Percentiles rank a stretch among this genome's conserved stretches.
phyloP scores from a whole-genome alignment of 1,140 invertebrate genomes.

The Caenorhabditis latens region DNA sequence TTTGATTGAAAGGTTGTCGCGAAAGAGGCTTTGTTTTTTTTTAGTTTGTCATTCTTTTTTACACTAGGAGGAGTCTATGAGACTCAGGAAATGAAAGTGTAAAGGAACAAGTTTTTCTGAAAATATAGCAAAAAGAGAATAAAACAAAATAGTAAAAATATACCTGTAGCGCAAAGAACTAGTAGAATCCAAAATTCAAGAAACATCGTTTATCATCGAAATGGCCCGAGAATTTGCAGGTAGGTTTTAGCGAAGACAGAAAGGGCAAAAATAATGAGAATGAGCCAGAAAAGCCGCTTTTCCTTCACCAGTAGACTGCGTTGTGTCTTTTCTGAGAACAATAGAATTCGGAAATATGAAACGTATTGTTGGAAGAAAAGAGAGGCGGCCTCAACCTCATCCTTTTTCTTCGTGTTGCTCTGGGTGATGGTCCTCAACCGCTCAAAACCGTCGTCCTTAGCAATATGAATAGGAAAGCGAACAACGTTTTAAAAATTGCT shows the following conservation, averaged over 20 bases:
- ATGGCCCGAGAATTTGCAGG: not conserved
- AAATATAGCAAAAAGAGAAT: not conserved
- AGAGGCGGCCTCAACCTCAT: not conserved
- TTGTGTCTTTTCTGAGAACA: not conserved
- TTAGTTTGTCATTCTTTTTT: too few relatives aligned
- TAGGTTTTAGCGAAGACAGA: not conserved
- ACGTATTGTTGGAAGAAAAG: slow-evolving; percentile 21
- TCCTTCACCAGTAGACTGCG: not conserved
- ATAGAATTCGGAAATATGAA: slow-evolving; percentile 53
- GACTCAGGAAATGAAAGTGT: not conserved
- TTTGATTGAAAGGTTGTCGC: not conserved
- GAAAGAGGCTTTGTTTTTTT: too few relatives aligned
- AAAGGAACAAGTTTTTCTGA: not conserved
- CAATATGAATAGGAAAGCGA: not conserved
- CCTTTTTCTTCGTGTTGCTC: slow-evolving; percentile 4
- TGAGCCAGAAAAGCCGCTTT: slow-evolving; percentile 5
- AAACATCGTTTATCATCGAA: not conserved
- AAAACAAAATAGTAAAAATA: not conserved
- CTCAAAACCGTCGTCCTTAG: not conserved
- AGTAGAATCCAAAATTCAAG: slow-evolving; percentile 31
- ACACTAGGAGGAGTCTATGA: too few relatives aligned
- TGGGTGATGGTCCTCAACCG: slow-evolving; percentile 18
- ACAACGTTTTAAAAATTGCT: slow-evolving; percentile 16
- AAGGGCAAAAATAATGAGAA: slow-evolving; percentile 21
- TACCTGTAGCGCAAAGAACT: not conserved